Base-by-base conservation (phyloP, 2,113 vertebrate species). In the Sylvilagus bachmani region DNA sequence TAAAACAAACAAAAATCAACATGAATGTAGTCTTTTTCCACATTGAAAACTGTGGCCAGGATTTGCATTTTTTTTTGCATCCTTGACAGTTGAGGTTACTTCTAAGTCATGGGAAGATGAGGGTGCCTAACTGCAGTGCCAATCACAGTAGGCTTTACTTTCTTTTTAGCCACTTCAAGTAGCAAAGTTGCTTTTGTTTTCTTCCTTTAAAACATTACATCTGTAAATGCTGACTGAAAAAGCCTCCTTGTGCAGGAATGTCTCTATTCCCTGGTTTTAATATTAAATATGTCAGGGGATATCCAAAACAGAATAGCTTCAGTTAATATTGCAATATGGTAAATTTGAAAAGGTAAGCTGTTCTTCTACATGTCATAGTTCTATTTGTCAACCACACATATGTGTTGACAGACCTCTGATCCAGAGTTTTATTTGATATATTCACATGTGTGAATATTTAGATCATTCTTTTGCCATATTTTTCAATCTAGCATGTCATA, bases 401-500 rank as follows among this genome's bases (percentile, higher is more conserved):
- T 33, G 19, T 66, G 62, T 79, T 86, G 73, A n/a, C 3, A 74
- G 82, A 44, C 58, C 64, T 83, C 79, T 89, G 27, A 79, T 90
- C 29, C 44, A 97, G 27, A 75, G 17, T 97, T 93, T 92, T 94
- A 77, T 93, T 89, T 70, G 91, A 87, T 98, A 87, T 91, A 95
- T 94, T 89, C 10, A 24, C 92, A 31, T 83, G 10, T 73, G n/a
- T 96, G 85, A 97, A 95, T 94, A 93, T 96, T 93, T 81, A 94
- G 83, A 69, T 91, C 81, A 94, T 97, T 93, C 69, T 96, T 97
- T 96, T 80, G 89, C 92, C 78, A 8, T 90, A 82, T 95, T 97
- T 98, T 98, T 51, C 21, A 96, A 97, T 96, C 88, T 96, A 85
- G 55, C 51, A 38, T 97, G 97, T 97, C 98, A 97, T 92, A 77